Conservation (phyloP, 2,113 vertebrate species). For the Phodopus roborovskii region DNA sequence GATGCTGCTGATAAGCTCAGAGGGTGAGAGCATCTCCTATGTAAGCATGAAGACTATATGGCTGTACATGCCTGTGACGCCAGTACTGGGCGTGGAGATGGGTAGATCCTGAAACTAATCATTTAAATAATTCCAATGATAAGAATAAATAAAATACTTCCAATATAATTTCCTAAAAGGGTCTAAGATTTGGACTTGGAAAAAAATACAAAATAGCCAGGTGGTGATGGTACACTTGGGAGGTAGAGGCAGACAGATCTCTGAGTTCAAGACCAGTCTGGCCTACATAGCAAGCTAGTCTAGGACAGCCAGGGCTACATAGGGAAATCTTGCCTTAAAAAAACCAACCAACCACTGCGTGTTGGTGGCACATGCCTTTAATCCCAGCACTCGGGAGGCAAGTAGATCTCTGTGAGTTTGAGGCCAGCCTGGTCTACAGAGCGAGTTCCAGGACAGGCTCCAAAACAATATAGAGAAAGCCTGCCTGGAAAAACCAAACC, state of each 20-base stretch:
- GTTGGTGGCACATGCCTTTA: too few relatives aligned
- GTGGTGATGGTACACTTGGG: background rate
- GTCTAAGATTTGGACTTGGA: background rate
- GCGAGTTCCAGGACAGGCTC: background rate
- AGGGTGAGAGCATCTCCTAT: background rate
- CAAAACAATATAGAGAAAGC: background rate
- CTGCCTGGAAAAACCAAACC: background rate
- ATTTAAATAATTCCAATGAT: slow-evolving; percentile 19
- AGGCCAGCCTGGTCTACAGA: background rate
- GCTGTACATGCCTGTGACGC: background rate
- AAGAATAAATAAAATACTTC: background rate
- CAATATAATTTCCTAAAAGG: background rate
- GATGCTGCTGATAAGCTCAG: background rate
- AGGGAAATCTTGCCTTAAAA: background rate
- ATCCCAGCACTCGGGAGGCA: background rate
- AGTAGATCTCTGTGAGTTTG: background rate
- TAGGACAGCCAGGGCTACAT: background rate
- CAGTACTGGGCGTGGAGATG: background rate
- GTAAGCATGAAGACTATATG: background rate
- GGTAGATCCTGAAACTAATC: background rate
- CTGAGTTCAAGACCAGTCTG: background rate
- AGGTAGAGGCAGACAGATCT: background rate
- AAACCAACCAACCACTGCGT: background rate
- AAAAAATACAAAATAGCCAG: background rate
- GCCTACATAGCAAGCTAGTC: background rate